Evolutionary conservation across 1,140 invertebrate genomes (phyloP), one percentile per base, ranked within the genome.

Genomic region (Heliconius himera): DNA sequence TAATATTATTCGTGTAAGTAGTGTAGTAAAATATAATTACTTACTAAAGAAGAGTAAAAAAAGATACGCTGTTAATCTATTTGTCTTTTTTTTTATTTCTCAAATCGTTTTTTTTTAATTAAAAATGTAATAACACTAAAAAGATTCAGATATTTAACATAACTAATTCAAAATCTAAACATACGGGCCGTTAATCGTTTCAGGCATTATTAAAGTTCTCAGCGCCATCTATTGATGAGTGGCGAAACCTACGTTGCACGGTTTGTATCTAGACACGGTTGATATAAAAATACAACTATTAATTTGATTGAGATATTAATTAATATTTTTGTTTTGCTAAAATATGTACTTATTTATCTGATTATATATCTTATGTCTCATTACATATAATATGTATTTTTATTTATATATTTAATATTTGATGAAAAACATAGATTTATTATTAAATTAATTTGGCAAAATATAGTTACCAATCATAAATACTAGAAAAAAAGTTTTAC

Each of bases 151-250:
- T 22, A n/a, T 56, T 56, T 3, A 56, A 56, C n/a, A 22, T 20
- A 8, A 51, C 5, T 51, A 51, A 51, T 18, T 6, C 8, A 20
- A 20, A 18, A 6, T 18, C 13, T 5, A 46, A 16, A 3, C 41
- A 20, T 20, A 1, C 49, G 49, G 49, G 49, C 18, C 49, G 49
- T 51, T 51, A 51, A 51, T 51, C 49, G 18, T 51, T 51, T 51
- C 13, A 46, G 49, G 8, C 49, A 51, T 66, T 66, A 29, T 16
- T 29, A 29, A 46, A 11, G 54, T 66, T 36, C 56, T 9, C 20
- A 82, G 88, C 91, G 92, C 92, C 91, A 93, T 93, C 92, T 94
- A 83, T 84, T 84, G 81, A 82, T 81, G 88, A 92, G 91, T 87
- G 86, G 92, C 86, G 18, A 78, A 89, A 93, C 87, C 60, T 66